Base-by-base conservation (phyloP, 2,888 invertebrate species). In the Belgica antarctica region DNA sequence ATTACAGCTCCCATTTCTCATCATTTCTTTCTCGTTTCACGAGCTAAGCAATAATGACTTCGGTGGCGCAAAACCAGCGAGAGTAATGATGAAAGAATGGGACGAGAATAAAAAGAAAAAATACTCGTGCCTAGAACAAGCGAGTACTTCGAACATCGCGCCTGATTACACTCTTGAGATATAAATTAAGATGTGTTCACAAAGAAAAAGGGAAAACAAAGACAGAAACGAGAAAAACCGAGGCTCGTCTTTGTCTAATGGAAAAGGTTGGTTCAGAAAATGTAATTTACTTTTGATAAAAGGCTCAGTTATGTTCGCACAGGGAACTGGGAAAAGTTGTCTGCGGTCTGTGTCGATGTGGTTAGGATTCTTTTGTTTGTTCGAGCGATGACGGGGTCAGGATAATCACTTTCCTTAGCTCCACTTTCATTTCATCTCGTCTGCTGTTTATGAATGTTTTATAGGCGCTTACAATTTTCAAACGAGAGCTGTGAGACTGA, bases 141-240 rank as follows among this genome's bases (percentile, higher is more conserved):
- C 7, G 22, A 31, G 12, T 8, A 8, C 22, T 52, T 52, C 52
- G 34, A 22, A 22, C 22, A 34, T 22, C 31, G 62, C 27, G 65
- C 27, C 65, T 65, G 65, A 65, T 65, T 65, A 65, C 46, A 65
- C 65, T 22, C 65, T 17, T 15, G 65, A 65, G 65, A 65, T 24
- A 59, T 59, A 59, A 59, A 25, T 65, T 65, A 65, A 41, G 63
- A 63, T 63, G 25, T 63, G 63, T 41, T 8, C 34, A 19, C 24
- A 59, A 15, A 17, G 22, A 22, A 17, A 52, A 52, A 22, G 2
- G 52, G 2, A 17, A 52, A 31, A 5, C 12, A 12, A 12, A 8
- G 34, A 31, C 5, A 31, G 34, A 8, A 31, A 31, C 34, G 34
- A 31, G 34, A 31, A 31, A 5, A 31, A 31, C 7, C 12, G n/a